Evolutionary conservation across 2,888 invertebrate genomes (phyloP).

Genomic region (Tetragonula carbonaria): DNA sequence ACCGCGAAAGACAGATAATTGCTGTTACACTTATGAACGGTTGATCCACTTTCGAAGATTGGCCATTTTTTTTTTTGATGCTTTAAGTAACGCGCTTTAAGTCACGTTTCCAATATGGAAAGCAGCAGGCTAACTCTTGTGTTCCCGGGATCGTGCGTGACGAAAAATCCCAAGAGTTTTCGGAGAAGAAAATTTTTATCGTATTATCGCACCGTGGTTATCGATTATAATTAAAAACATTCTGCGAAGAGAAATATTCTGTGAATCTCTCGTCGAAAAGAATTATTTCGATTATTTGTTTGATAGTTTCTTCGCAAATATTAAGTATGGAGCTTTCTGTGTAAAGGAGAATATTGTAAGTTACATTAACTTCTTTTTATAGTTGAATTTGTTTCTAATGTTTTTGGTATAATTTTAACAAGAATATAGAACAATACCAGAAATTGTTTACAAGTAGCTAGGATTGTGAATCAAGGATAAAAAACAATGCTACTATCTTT

Average conservation of each 20-base stretch:
- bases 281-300: no score
- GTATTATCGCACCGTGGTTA: no score
- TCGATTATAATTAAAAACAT: no score
- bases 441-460: not conserved
- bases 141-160: not conserved
- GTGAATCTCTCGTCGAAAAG: no score
- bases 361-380: conserved; percentile 1
- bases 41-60: conserved; percentile 36
- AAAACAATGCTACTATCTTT: not conserved
- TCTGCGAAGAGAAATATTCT: no score
- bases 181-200: no score
- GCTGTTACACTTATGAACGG: conserved; percentile 8
- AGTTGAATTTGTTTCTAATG: not conserved
- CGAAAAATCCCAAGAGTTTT: no score
- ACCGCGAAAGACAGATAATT: not conserved
- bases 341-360: not conserved
- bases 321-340: not conserved
- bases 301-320: no score
- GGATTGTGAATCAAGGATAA: not conserved
- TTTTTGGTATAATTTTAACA: not conserved
- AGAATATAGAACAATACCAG: not conserved
- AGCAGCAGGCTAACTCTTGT: conserved; percentile 22
- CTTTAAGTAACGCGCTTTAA: conserved; percentile 3
- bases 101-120: conserved; percentile 39
- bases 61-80: conserved; percentile 3